A percentile compares a stretch with the other conserved stretches of the same genome.
phyloP scores from a whole-genome alignment of 2,888 invertebrate genomes.

The Cantharis lateralis region DNA sequence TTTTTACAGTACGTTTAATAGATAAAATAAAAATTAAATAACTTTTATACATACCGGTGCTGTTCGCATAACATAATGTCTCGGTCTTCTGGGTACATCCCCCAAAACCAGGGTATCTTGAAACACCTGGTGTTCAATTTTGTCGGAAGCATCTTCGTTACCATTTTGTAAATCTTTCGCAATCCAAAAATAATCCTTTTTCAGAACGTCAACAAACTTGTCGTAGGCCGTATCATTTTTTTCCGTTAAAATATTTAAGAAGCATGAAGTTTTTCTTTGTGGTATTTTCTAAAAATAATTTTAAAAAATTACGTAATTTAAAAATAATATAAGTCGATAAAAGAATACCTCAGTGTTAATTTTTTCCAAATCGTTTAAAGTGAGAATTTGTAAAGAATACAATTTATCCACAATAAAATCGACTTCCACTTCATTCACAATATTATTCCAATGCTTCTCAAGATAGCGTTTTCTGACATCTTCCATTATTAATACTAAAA shows the following conservation, averaged over 20 bases:
- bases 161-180: slow-evolving; percentile 57
- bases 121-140: slow-evolving; percentile 53
- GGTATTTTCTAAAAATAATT: slow-evolving; percentile 53
- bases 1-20: not conserved
- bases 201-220: slow-evolving; percentile 61
- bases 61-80: slow-evolving; percentile 60
- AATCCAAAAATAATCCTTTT: slow-evolving; percentile 64
- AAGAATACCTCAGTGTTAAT: slow-evolving; percentile 34
- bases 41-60: slow-evolving; percentile 56
- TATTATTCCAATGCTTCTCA: slow-evolving; percentile 29
- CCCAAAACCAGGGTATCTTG: slow-evolving; percentile 61
- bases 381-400: slow-evolving; percentile 29
- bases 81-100: slow-evolving; percentile 63
- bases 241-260: slow-evolving; percentile 55
- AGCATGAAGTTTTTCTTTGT: slow-evolving; percentile 52
- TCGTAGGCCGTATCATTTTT: slow-evolving; percentile 59
- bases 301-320: slow-evolving; percentile 2
- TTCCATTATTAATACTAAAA: slow-evolving; percentile 28
- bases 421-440: slow-evolving; percentile 33
- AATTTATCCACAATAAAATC: slow-evolving; percentile 33
- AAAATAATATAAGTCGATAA: not conserved
- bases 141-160: slow-evolving; percentile 52
- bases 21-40: not conserved
- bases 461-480: slow-evolving; percentile 21
- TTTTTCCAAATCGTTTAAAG: slow-evolving; percentile 37